These are phyloP conservation scores for Elegia similella DNA, from an alignment of 2,888 invertebrate genomes.

Conservation along the genomic window DNA sequence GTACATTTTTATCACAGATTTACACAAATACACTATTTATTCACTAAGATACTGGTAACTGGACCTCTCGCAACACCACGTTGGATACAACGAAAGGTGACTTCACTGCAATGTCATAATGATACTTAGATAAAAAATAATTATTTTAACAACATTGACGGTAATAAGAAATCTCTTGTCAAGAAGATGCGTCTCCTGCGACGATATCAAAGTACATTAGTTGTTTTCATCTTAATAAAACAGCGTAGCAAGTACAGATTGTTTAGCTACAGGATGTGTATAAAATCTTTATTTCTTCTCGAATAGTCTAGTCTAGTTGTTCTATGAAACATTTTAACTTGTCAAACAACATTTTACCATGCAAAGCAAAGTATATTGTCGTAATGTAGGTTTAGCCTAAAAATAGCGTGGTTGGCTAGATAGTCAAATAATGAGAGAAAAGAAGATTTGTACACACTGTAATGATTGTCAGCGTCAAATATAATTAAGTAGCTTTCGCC, in stretches of 20 bases:
- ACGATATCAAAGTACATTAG: not conserved
- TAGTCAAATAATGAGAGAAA: no score
- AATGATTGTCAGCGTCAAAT: no score
- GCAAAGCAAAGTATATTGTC: no score
- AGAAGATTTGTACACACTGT: no score
- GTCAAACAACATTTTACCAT: no score
- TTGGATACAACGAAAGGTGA: not conserved
- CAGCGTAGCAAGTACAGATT: not conserved
- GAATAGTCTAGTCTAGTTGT: no score
- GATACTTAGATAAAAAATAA: not conserved
- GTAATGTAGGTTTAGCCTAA: no score
- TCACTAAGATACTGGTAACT: not conserved
- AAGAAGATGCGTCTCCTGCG: not conserved
- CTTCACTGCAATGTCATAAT: not conserved
- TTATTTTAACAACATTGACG: conserved; percentile 3
- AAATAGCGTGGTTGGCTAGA: no score
- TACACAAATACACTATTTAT: conserved; percentile 19
- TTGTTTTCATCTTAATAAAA: conserved; percentile 1
- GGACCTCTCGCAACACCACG: not conserved
- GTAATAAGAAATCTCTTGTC: conserved; percentile 6
- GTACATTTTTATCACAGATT: conserved; percentile 48
- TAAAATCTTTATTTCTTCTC: not conserved
- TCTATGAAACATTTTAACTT: no score
- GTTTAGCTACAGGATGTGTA: not conserved
- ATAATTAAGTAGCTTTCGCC: no score